These are phyloP conservation scores for Clarias magur DNA, from an alignment of 2,113 vertebrate genomes.

Conservation along the genomic window DNA sequence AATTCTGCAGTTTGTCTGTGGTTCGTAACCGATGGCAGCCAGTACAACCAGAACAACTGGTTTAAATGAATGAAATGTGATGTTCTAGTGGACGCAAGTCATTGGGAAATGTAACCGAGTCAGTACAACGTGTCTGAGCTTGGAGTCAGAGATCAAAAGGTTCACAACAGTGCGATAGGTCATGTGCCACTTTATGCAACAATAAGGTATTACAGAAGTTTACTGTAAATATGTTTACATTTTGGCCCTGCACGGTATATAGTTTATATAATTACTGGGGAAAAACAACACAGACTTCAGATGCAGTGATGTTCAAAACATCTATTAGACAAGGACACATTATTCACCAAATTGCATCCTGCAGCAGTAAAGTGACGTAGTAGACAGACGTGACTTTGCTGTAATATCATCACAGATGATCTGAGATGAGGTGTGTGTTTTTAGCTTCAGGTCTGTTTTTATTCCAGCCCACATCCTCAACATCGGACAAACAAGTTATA, in stretches of 20 bases:
- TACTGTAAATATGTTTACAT: neutral
- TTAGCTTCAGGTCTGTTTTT: constrained; percentile 6
- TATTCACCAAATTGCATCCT: neutral
- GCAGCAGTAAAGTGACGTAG: neutral
- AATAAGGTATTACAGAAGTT: too few species aligned
- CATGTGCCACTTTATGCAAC: neutral
- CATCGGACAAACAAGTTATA: neutral
- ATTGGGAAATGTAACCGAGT: neutral
- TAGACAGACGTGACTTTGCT: neutral
- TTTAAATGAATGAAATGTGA: neutral
- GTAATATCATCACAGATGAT: neutral
- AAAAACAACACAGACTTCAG: neutral
- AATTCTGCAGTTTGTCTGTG: too few species aligned
- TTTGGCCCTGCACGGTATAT: neutral
- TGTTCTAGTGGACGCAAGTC: neutral
- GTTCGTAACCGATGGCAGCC: neutral
- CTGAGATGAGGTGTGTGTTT: neutral
- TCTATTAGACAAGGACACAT: neutral
- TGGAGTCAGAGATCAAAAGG: neutral
- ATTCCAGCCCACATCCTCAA: neutral
- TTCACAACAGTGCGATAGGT: neutral
- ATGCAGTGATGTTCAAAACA: neutral
- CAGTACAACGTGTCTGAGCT: neutral
- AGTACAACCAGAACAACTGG: neutral
- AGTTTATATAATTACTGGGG: constrained; percentile 2